These are phyloP conservation scores for Diabrotica virgifera DNA, from an alignment of 1,140 invertebrate species.

Conservation along the genomic window DNA sequence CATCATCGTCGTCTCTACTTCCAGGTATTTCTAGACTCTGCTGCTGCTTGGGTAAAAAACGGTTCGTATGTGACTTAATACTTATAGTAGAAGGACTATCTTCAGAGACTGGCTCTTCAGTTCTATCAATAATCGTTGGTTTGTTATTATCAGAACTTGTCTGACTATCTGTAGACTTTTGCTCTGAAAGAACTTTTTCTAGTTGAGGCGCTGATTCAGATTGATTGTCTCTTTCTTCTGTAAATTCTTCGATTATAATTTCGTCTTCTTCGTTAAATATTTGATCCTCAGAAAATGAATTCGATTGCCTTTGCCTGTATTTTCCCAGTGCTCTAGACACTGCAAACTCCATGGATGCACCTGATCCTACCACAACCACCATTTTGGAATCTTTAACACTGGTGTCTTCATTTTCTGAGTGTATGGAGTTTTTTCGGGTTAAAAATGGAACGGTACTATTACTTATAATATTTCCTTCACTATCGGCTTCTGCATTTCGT, in stretches of 20 bases:
- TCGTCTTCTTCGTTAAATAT: conserved; percentile 52
- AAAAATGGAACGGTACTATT: conserved; percentile 65
- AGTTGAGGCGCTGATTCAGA: conserved; percentile 28
- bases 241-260: conserved; percentile 50
- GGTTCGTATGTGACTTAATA: conserved; percentile 54
- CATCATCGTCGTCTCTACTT: conserved; percentile 76
- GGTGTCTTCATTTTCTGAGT: conserved; percentile 53
- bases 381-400: conserved; percentile 41
- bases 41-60: conserved; percentile 67
- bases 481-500: conserved; percentile 51
- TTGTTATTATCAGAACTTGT: conserved; percentile 39
- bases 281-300: conserved; percentile 65
- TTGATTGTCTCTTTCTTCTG: conserved; percentile 44
- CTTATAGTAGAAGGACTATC: conserved; percentile 64
- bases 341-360: conserved; percentile 76
- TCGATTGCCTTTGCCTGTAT: conserved; percentile 73
- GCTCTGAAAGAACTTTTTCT: conserved; percentile 34
- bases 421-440: conserved; percentile 58
- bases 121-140: conserved; percentile 31
- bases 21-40: conserved; percentile 77
- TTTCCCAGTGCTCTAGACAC: conserved; percentile 79
- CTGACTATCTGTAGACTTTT: conserved; percentile 48
- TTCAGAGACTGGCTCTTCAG: conserved; percentile 47
- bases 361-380: conserved; percentile 52
- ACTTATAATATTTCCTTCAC: conserved; percentile 59